Base-by-base conservation (phyloP, 2,888 invertebrate species). In the Drosophila testacea region DNA sequence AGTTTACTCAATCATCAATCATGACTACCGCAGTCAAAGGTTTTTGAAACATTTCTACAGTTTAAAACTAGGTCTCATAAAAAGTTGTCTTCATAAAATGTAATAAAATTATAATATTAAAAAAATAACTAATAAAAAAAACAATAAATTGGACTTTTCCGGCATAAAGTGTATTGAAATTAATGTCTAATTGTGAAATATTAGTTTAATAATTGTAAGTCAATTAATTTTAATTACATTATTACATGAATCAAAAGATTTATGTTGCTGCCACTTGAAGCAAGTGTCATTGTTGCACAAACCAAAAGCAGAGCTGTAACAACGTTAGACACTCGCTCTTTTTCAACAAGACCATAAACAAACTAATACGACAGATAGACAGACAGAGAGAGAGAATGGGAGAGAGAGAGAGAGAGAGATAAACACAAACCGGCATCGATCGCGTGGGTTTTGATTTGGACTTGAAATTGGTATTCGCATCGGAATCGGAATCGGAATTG, bases 361-460 rank as follows among this genome's bases (percentile, higher is more conserved):
- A 34, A 11, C 16, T 34, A 22, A 54, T 30, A 54, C 32, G 13
- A 39, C 52, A 30, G 28, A 32, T 4, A 41, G 51, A 27, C 9
- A 13, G n/a, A 22, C 6, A 50, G 16, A 30, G n/a, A 1, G 46
- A 13, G n/a, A 28, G 7, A 28, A 13, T 44, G 50, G n/a, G 32
- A 39, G 30, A 34, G 4, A 27, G 36, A 32, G n/a, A 9, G n/a
- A 13, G 10, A 7, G 11, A 16, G 57, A 39, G 28, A 16, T 16
- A 16, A 16, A 16, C 1, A 16, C 16, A 16, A 16, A 71, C 46
- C 30, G 42, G 38, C 51, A 30, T n/a, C 48, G 50, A 27, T 60
- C 34, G 80, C 77, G 85, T 83, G 85, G 88, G 82, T 63, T 64
- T 64, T 42, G 52, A 66, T 50, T 36, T 50, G n/a, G 36, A 81